phyloP scores from a whole-genome alignment of 2,797 vertebrate genomes.

The Hylomyscus alleni region DNA sequence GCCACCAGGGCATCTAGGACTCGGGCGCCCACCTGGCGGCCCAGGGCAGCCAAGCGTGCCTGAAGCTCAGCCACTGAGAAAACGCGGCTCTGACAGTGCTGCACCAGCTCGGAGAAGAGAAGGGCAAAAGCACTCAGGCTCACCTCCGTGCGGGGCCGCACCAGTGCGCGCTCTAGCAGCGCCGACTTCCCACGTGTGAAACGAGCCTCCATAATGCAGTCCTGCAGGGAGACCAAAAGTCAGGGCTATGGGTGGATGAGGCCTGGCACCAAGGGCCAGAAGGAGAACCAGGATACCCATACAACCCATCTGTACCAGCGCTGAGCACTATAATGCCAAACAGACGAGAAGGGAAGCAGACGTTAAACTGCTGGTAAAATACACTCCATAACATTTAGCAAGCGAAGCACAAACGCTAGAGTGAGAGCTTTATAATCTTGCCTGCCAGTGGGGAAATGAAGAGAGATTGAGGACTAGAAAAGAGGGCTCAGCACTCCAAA shows the following conservation, averaged over 20 bases:
- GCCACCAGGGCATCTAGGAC: constrained; percentile 95
- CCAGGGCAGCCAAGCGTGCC: constrained; percentile 94
- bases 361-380: background rate
- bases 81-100: constrained; percentile 98
- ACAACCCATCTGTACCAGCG: background rate
- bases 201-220: constrained; percentile 92
- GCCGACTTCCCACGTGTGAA: constrained; percentile 96
- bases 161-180: constrained; percentile 94
- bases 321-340: background rate
- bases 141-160: constrained; percentile 94
- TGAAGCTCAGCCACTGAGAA: constrained; percentile 97
- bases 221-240: background rate
- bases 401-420: background rate
- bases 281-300: background rate
- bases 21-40: constrained; percentile 94
- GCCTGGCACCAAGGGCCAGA: background rate
- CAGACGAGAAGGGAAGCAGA: background rate
- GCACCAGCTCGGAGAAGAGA: constrained; percentile 98
- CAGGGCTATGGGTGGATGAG: background rate
- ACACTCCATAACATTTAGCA: background rate
- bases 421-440: background rate
- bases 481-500: background rate
- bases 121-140: constrained; percentile 95
- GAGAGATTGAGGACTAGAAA: background rate
- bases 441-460: background rate